Evolutionary conservation across 1,140 invertebrate genomes (phyloP), one percentile per base, ranked within the genome.

Genomic region (Geopemphigus sp.): DNA sequence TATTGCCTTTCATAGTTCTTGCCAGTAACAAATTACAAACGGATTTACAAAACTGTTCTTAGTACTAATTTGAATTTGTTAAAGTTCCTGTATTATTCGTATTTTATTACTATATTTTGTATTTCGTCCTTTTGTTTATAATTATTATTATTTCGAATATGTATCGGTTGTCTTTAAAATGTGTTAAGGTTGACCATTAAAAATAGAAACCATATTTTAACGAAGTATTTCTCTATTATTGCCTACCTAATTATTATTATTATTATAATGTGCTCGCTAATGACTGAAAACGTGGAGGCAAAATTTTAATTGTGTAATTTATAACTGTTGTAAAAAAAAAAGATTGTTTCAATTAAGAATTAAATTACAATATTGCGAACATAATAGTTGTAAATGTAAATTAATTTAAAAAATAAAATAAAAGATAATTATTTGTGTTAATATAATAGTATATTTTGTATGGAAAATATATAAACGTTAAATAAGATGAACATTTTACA

Each of bases 21-120:
- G 66, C 66, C 66, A 53, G 22, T 70, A 53, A 15, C 66, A 70
- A 70, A 70, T 53, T 70, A 24, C 66, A 70, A 70, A 70, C 11
- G 29, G 4, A 70, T 29, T 26, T n/a, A 70, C 22, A 70, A 53
- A 53, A 53, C 17, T 0, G 15, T 70, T 70, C 10, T 68, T 53
- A 22, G 45, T 70, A 50, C 22, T 53, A 70, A 70, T 70, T 53
- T 70, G 24, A 61, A 76, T 59, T 76, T 76, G 11, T 59, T 61
- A 76, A 61, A 76, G 73, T 76, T 76, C 73, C 73, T 76, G 73
- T 76, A 76, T n/a, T n/a, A n/a, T 76, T 76, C 61, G 47, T 74
- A 45, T 74, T 39, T 32, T 45, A 59, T 61, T 76, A 76, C 47
- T 74, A 53, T 76, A 59, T 76, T 76, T 54, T 59, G 32, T 76